Base-by-base conservation (phyloP, 2,797 vertebrate species). In the Sebastes jordani region DNA sequence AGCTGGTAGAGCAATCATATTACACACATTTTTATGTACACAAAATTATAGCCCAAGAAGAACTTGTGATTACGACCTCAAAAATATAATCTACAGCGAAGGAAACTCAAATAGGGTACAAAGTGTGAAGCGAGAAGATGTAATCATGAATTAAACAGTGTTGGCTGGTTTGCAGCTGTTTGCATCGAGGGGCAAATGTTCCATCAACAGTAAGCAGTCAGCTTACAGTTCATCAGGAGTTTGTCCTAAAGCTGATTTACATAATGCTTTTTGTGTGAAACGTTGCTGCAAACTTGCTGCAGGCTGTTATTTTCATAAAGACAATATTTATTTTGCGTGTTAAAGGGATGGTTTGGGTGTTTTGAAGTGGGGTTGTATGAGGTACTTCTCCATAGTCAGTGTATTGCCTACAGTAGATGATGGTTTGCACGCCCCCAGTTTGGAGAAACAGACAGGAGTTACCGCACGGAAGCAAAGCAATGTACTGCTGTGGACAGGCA, bases 211-310 rank as follows among this genome's bases (percentile, higher is more conserved):
- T 13, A 32, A 64, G 74, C 71, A 87, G 80, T 70, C 63, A 76
- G 20, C n/a, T 49, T 80, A n/a, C 18, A 32, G 65, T 27, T 79
- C 67, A 61, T 79, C 58, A 46, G 11, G 54, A 66, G 30, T 85
- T 80, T 71, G 23, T n/a, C 14, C 55, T 54, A 3, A 49, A 49
- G 49, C 34, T 56, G 4, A 83, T 85, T 88, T 72, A 54, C 67
- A 77, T 82, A 70, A 74, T 55, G 22, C 0, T 49, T 22, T 38
- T 58, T 16, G 10, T 16, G 13, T 36, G 23, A 54, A 64, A 68
- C n/a, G 10, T 27, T 22, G 23, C 71, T 18, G 30, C 54, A 30
- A 69, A 63, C 27, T 34, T 58, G 14, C 56, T 18, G 5, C 56
- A 68, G 22, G 74, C 38, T 54, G 7, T 62, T 68, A 46, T 60